These are phyloP conservation scores for Apodemus speciosus DNA, from an alignment of 2,113 vertebrate genomes.

Conservation along the genomic window DNA sequence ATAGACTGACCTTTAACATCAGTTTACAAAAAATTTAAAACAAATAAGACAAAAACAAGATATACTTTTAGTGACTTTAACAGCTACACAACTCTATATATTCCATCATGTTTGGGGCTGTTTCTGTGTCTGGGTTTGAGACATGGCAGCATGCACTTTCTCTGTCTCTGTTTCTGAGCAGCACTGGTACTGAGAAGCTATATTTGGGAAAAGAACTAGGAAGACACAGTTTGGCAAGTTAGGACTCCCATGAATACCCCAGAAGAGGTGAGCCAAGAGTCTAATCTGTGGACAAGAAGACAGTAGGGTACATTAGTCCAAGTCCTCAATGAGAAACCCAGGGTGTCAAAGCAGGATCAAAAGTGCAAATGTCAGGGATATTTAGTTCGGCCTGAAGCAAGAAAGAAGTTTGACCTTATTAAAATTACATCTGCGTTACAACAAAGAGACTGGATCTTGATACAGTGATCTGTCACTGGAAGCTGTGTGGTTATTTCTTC, in stretches of 20 bases:
- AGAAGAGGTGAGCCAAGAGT: neutral
- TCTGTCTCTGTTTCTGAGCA: neutral
- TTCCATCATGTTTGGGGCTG: neutral
- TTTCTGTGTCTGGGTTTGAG: neutral
- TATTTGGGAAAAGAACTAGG: neutral
- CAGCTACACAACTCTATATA: neutral
- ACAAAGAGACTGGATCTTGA: neutral
- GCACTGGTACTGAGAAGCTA: neutral
- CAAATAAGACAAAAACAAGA: too few relatives aligned
- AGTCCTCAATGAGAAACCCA: neutral
- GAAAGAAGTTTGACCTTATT: constrained; percentile 4
- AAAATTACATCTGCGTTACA: neutral
- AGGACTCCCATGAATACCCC: neutral
- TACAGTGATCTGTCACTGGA: neutral
- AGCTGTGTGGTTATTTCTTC: neutral
- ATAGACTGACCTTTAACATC: too few relatives aligned
- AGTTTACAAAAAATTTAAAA: too few relatives aligned
- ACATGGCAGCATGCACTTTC: neutral
- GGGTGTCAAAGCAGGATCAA: neutral
- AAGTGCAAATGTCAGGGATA: neutral
- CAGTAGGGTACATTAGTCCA: neutral
- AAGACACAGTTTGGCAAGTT: neutral
- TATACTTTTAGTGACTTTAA: too few relatives aligned
- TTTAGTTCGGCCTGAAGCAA: neutral
- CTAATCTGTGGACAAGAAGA: neutral